A percentile compares a stretch with the other conserved stretches of the same genome.
These are phyloP conservation scores for Pollicipes pollicipes DNA, from an alignment of 1,140 invertebrate genomes.

Conservation along the genomic window DNA sequence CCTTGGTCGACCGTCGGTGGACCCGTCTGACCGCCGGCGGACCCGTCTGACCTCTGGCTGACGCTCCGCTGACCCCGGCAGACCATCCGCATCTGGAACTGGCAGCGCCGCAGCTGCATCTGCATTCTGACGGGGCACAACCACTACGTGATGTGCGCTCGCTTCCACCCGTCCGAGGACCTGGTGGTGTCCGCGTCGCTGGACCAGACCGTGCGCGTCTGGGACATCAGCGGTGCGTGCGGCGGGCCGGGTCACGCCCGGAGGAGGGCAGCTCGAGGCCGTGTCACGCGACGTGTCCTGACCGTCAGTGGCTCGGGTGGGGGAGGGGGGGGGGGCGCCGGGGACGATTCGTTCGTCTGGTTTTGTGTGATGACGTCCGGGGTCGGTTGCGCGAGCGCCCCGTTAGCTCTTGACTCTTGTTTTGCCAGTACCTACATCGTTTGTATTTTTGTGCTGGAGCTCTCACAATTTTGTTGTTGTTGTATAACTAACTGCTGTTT, in stretches of 20 bases:
- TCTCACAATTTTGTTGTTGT: too few species aligned
- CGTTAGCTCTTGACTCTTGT: too few species aligned
- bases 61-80: too few species aligned
- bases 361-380: too few species aligned
- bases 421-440: too few species aligned
- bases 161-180: slow-evolving; percentile 94
- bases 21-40: too few species aligned
- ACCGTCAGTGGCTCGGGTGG: slow-evolving; percentile 3
- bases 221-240: slow-evolving; percentile 97
- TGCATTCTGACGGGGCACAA: slow-evolving; percentile 93
- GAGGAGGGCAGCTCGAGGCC: not conserved
- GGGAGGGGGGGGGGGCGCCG: not conserved
- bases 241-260: slow-evolving; percentile 11
- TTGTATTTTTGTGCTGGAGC: too few species aligned
- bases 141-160: slow-evolving; percentile 99
- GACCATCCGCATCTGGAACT: slow-evolving; percentile 98
- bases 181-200: slow-evolving; percentile 92
- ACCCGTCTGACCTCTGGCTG: too few species aligned
- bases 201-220: slow-evolving; percentile 94
- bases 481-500: too few species aligned
- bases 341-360: not conserved
- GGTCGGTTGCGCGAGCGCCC: too few species aligned
- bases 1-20: too few species aligned
- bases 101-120: slow-evolving; percentile 97
- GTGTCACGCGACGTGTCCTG: slow-evolving; percentile 7